Percentiles rank a stretch among this genome's conserved stretches.
These are phyloP conservation scores for Hypena proboscidalis DNA, from an alignment of 2,888 invertebrate genomes.

Conservation along the genomic window DNA sequence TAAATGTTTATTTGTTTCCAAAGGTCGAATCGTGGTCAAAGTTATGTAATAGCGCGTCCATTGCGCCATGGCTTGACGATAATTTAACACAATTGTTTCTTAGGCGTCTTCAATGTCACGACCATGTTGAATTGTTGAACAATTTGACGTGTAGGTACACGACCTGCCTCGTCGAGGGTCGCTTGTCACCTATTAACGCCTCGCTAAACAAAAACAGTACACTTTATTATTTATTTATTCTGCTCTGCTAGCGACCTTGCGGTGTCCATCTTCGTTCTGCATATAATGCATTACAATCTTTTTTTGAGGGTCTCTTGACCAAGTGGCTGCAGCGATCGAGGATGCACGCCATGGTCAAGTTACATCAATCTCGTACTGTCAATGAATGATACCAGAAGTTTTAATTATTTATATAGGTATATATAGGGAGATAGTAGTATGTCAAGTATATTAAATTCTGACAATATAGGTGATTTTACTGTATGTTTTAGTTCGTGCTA, in stretches of 20 bases:
- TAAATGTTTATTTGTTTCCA: constrained; percentile 44
- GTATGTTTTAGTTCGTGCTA: too few species aligned
- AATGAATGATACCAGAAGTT: too few species aligned
- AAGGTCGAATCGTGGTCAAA: constrained; percentile 53
- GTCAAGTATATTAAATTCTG: too few species aligned
- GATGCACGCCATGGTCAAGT: too few species aligned
- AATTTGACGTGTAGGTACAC: constrained; percentile 55
- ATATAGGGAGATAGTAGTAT: too few species aligned
- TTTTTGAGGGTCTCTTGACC: background rate
- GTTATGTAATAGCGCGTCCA: constrained; percentile 60
- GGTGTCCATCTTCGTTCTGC: constrained; percentile 13
- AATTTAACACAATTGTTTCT: constrained; percentile 60
- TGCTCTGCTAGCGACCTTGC: constrained; percentile 42
- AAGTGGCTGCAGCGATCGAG: too few species aligned
- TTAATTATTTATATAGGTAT: too few species aligned
- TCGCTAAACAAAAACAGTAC: constrained; percentile 39
- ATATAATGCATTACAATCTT: constrained; percentile 13
- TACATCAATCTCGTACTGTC: too few species aligned
- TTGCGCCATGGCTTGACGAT: constrained; percentile 54
- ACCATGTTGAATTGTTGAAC: constrained; percentile 66
- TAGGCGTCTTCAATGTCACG: constrained; percentile 72
- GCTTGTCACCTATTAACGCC: constrained; percentile 46
- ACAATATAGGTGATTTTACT: too few species aligned
- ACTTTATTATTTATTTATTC: constrained; percentile 40
- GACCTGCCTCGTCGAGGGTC: constrained; percentile 61